Base-by-base conservation (phyloP, 2,797 vertebrate genomes). In the Schizopygopsis malacanthus region DNA sequence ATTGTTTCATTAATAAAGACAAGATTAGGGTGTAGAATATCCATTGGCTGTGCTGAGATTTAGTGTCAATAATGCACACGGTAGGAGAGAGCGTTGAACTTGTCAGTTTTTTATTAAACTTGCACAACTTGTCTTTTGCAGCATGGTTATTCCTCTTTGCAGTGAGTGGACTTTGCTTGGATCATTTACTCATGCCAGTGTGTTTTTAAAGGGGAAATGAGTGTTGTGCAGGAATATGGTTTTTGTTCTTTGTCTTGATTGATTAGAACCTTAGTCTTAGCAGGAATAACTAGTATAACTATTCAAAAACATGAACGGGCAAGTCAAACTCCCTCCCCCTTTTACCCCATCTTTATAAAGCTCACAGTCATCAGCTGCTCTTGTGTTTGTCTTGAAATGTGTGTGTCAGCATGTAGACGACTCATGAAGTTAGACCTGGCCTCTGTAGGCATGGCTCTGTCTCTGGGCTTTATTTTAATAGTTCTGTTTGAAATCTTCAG, bases 401-500 rank as follows among this genome's bases (percentile, higher is more conserved):
- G 11, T 16, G 9, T 54, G 20, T 59, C 56, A 82, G 16, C 56
- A 91, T 90, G 90, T 79, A 75, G 65, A 22, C 70, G 4, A 5
- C 85, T 86, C 6, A 2, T 41, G 12, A 82, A 75, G 37, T 39
- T 88, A 54, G 83, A 89, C 33, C 72, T 69, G 77, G 45, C 9
- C 13, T 39, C 77, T 3, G 52, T 82, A 0, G 45, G 41, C 12
- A 69, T 89, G 15, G 25, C 82, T 52, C n/a, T 86, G 82, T 37
- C 87, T 65, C 52, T 85, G 10, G 12, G 80, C 63, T 37, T 87
- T 22, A 8, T 90, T 9, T 79, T 82, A 67, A 10, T 89, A 63
- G 22, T 86, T 61, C 41, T 89, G n/a, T 77, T 81, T 4, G 88
- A 90, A 70, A 79, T 86, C 13, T 45, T 81, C 69, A 82, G 69